phyloP scores from a whole-genome alignment of 92 coral and sea anemone species.

The Epizoanthus fatuus region DNA sequence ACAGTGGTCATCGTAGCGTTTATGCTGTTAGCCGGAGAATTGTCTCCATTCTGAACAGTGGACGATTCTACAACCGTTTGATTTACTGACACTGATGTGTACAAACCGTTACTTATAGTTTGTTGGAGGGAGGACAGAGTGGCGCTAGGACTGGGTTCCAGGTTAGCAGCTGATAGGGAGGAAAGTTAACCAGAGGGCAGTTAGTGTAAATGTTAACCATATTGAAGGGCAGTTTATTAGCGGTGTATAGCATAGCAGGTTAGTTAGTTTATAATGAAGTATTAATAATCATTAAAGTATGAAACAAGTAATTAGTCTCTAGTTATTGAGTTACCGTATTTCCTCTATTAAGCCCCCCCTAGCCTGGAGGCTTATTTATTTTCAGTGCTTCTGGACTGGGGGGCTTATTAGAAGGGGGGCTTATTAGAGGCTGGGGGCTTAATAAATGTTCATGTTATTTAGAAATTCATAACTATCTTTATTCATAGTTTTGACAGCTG shows the following conservation, averaged over 20 bases:
- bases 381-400: too few relatives aligned
- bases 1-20: background rate
- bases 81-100: background rate
- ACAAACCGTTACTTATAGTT: conserved; percentile 12
- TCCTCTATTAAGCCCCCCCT: too few relatives aligned
- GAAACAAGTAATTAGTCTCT: too few relatives aligned
- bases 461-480: too few relatives aligned
- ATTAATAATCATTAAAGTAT: too few relatives aligned
- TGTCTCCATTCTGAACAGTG: background rate
- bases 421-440: too few relatives aligned
- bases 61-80: background rate
- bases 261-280: background rate
- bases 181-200: background rate
- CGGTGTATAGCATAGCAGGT: background rate
- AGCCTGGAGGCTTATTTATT: too few relatives aligned
- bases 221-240: background rate
- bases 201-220: background rate
- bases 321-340: too few relatives aligned
- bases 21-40: background rate
- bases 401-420: too few relatives aligned
- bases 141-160: conserved; percentile 8
- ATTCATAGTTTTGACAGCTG: too few relatives aligned
- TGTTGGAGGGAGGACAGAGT: background rate
- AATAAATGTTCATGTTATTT: too few relatives aligned
- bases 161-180: conserved; percentile 17